phyloP scores from a whole-genome alignment of 2,888 invertebrate species.

The Cephus rjabovi region DNA sequence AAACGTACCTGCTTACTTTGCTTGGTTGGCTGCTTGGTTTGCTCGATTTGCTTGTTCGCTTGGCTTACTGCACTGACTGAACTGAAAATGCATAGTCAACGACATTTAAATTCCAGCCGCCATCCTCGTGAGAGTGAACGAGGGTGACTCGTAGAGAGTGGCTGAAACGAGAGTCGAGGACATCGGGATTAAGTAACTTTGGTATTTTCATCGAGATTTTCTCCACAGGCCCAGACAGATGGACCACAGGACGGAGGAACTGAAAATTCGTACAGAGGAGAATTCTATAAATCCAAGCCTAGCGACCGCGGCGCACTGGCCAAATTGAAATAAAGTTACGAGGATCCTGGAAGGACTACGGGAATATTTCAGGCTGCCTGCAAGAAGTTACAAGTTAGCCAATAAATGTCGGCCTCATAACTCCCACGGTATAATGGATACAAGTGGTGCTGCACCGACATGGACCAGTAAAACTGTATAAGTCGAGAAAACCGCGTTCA shows the following conservation, averaged over 20 bases:
- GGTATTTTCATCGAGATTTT: not conserved
- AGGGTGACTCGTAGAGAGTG: not conserved
- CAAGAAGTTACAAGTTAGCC: slow-evolving; percentile 51
- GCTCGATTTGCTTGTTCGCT: not conserved
- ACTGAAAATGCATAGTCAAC: not conserved
- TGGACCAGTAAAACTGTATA: slow-evolving; percentile 10
- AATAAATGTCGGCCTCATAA: slow-evolving; percentile 55
- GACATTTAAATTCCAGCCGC: not conserved
- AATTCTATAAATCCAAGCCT: slow-evolving; percentile 35
- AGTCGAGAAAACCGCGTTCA: not conserved
- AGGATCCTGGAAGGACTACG: slow-evolving; percentile 41
- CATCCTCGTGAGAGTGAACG: not conserved
- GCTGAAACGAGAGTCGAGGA: not conserved
- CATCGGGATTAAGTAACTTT: not conserved
- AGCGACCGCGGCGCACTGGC: slow-evolving; percentile 21
- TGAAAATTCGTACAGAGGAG: slow-evolving; percentile 26
- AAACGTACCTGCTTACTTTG: not conserved
- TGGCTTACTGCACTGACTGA: not conserved
- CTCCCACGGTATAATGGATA: slow-evolving; percentile 47
- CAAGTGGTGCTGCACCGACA: slow-evolving; percentile 27
- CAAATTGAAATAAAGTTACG: slow-evolving; percentile 55
- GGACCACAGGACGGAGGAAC: not conserved
- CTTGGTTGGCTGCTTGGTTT: not conserved
- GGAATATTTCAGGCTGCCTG: slow-evolving; percentile 46
- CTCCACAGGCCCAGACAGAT: not conserved